Percentiles rank a stretch among this genome's conserved stretches.
phyloP scores from a whole-genome alignment of 2,113 vertebrate genomes.

The Dipodomys stephensi region DNA sequence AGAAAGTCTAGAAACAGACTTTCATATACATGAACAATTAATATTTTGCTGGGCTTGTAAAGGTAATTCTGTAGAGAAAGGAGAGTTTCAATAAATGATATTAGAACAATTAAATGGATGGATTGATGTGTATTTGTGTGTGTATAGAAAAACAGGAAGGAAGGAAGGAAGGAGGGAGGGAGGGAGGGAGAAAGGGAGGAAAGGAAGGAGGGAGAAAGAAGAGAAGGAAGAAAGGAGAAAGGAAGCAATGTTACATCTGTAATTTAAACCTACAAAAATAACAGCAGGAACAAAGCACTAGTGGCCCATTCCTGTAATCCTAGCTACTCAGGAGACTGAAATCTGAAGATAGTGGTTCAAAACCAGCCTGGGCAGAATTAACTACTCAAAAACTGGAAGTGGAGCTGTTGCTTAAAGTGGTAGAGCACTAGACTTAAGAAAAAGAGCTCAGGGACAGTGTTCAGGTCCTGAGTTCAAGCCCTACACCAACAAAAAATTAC shows the following conservation, averaged over 20 bases:
- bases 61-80: background rate
- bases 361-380: too few relatives aligned
- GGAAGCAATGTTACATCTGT: background rate
- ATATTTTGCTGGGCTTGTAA: background rate
- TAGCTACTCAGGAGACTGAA: too few relatives aligned
- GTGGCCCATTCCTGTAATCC: too few relatives aligned
- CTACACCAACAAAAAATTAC: too few relatives aligned
- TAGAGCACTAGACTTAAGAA: too few relatives aligned
- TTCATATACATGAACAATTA: background rate
- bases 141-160: background rate
- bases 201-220: too few relatives aligned
- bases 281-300: background rate
- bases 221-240: background rate
- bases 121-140: background rate
- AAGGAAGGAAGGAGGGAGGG: background rate
- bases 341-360: too few relatives aligned
- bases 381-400: too few relatives aligned
- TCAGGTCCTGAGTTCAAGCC: too few relatives aligned
- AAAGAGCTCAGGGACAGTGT: too few relatives aligned
- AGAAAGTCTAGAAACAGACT: conserved; percentile 24
- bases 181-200: too few relatives aligned
- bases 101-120: conserved; percentile 34
- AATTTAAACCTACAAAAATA: background rate
- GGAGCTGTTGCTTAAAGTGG: too few relatives aligned
- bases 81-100: background rate